Evolutionary conservation across 2,113 vertebrate species (phyloP).

Genomic region (Eudyptes chrysolophus): DNA sequence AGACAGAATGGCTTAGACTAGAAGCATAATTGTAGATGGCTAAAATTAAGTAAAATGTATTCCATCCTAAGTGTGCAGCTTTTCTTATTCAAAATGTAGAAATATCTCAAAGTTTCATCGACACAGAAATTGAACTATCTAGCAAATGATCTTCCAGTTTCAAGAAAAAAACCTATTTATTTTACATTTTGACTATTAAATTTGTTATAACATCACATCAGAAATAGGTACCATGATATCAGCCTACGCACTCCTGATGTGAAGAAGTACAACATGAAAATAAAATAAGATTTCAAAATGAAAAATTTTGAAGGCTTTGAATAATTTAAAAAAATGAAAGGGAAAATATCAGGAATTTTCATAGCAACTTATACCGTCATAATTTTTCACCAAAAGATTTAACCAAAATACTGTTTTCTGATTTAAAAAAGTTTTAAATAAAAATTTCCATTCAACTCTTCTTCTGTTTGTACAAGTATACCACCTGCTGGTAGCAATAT

Average conservation of each 20-base stretch:
- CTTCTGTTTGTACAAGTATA: not conserved
- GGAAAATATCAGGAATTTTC: not conserved
- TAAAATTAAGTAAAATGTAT: not conserved
- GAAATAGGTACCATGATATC: not conserved
- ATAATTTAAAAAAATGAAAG: not conserved
- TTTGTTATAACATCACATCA: not conserved
- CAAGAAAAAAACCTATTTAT: not conserved
- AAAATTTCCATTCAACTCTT: not conserved
- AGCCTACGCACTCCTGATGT: not conserved
- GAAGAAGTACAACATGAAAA: not conserved
- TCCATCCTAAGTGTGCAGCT: not conserved
- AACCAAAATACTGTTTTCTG: not conserved
- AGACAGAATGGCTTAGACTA: not conserved
- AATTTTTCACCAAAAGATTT: not conserved
- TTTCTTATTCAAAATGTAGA: not conserved
- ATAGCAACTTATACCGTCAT: not conserved
- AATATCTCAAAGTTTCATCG: not conserved
- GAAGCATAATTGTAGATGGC: not conserved
- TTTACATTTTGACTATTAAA: not conserved
- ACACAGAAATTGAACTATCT: not conserved
- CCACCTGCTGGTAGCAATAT: not conserved
- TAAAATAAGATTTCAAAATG: not conserved
- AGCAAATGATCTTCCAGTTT: not conserved
- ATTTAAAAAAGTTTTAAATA: not conserved
- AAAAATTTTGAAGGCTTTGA: not conserved